Evolutionary conservation across 2,888 invertebrate genomes (phyloP), one percentile per base, ranked within the genome.

Genomic region (Plusia festucae): DNA sequence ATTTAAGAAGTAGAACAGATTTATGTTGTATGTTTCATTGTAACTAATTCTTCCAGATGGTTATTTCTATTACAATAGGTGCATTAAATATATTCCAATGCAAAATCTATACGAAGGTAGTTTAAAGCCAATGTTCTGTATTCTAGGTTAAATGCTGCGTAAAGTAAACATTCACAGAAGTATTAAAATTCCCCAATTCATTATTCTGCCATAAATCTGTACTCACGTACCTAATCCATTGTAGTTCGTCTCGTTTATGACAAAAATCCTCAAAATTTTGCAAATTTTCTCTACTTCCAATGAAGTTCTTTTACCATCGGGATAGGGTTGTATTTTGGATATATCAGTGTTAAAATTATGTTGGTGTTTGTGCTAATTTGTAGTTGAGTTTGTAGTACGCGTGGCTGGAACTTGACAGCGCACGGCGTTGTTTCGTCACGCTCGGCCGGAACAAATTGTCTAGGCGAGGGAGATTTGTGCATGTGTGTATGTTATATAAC

Each of bases 361-460:
- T 60, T 80, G 59, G 77, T 74, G 18, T 79, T 75, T 70, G 71
- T 78, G 78, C 82, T 84, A 83, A 86, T 88, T 86, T 85, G 85
- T 85, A 86, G 82, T 85, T 78, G 85, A 87, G 85, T 85, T 84
- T 78, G 85, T 76, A 79, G 84, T 79, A 85, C 91, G 90, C 93
- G 91, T 92, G 93, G 88, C 90, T 81, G 82, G 84, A 90, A 91
- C 89, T 91, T 91, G 91, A 91, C 89, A 85, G 85, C 88, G 89
- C 85, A 83, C 87, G 88, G 85, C 85, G 85, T 83, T 81, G 86
- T 91, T 94, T 94, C 90, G 95, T 85, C 86, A 93, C 87, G 92
- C 93, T 89, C 82, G 86, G 88, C 90, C 90, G 93, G 91, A 94
- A 94, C 95, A 85, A 95, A 95, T 94, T 90, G 86, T 89, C 88